Conservation (phyloP, 2,888 invertebrate species). For the Trissolcus japonicus region DNA sequence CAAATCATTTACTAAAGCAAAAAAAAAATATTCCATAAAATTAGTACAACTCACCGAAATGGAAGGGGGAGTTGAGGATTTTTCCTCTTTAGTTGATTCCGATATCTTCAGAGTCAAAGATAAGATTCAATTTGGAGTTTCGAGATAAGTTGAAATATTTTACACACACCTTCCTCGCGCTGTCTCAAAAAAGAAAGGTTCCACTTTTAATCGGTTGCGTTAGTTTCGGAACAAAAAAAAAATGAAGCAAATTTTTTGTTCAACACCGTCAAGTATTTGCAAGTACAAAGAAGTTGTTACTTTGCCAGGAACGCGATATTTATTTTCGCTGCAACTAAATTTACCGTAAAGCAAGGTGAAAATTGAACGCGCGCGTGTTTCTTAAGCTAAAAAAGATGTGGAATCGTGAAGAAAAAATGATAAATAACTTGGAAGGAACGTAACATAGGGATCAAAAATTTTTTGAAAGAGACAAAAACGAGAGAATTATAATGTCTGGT, state of each 20-base stretch:
- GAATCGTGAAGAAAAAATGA: neutral
- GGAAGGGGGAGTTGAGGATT: no score
- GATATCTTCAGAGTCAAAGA: neutral
- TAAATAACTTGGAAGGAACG: neutral
- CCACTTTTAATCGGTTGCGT: no score
- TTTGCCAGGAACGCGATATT: constrained; percentile 55
- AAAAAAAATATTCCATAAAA: no score
- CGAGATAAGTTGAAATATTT: neutral
- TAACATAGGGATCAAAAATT: no score
- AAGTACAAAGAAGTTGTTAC: constrained; percentile 56
- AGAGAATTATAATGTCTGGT: neutral
- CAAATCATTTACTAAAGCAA: no score
- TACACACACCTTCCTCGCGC: no score
- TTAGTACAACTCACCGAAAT: no score
- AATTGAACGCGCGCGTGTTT: constrained; percentile 31
- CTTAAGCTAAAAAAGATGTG: constrained; percentile 13
- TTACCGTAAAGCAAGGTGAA: constrained; percentile 58
- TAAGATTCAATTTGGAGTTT: constrained; percentile 1
- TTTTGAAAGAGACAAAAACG: neutral
- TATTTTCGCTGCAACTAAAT: constrained; percentile 58
- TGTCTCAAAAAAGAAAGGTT: no score
- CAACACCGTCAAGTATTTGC: constrained; percentile 38
- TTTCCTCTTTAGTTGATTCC: neutral
- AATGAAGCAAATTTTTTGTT: constrained; percentile 22
- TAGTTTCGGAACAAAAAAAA: neutral